Base-by-base conservation (phyloP, 2,797 vertebrate species). In the Phylloscopus collybita region DNA sequence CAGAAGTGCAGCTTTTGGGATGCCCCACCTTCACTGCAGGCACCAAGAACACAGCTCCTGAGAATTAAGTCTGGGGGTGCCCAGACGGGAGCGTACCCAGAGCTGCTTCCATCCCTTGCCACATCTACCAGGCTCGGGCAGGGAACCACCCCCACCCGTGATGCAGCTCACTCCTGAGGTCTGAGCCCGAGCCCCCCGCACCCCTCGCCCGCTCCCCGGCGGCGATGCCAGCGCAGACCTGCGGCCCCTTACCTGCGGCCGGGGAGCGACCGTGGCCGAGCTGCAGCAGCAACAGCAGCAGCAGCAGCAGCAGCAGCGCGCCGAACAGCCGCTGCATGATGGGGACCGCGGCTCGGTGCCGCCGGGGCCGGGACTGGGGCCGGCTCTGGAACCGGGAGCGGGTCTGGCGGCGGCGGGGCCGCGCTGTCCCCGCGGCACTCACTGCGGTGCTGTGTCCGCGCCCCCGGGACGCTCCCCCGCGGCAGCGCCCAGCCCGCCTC, bases 171-270 rank as follows among this genome's bases (percentile, higher is more conserved):
- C 5, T 42, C 6, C 27, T 17, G 45, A 51, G 45, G 4, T 51
- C 32, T 16, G 71, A 60, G 32, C 45, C 45, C 22, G 44, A 32
- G 2, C 9, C 9, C 44, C 11, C 12, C 54, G 34, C 76, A 26
- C 4, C 21, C 26, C 17, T 44, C 26, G 14, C 88, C 79, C 47
- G 47, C 50, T 66, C 26, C 57, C 8, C 30, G 27, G 64, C 29
- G 60, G 50, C 60, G 47, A 26, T 66, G 84, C 20, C 73, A 27
- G 56, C 36, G 49, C 70, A 45, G 47, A 27, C 27, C 67, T n/a
- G 49, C 25, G 6, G 44, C 13, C 22, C 61, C 96, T 96, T 95
- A 96, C 96, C 96, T 95, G 95, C 75, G 11, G 78, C 67, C 44
- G 71, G 45, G 27, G 18, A 29, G 80, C 34, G 34, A 21, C 49